Evolutionary conservation across 2,888 invertebrate genomes (phyloP), one percentile per base, ranked within the genome.

Genomic region (Heteropelma amictum): DNA sequence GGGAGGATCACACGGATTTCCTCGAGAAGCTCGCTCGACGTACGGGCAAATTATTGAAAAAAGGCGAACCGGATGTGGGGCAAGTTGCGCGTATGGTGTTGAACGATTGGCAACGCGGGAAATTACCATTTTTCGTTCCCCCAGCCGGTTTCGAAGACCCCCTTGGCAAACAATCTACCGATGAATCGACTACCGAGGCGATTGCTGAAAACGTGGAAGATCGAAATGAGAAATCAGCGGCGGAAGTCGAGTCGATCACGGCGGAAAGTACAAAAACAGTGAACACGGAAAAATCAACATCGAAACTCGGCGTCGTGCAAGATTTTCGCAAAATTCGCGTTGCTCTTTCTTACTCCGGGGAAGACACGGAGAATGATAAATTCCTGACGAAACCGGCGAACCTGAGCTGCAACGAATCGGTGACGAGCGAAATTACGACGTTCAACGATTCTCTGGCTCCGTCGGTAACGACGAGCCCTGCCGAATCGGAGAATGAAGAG

Each of bases 61-160:
- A 97, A 82, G 99, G 98, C n/a, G 98, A 99, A 87, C 97, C 99
- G 7, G 98, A 99, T 90, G 90, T 98, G 17, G 90, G 92, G 54
- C 95, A 95, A 73, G 95, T 95, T 0, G 95, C 99, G 0, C 95
- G 95, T 88, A 98, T 98, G 96, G 93, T 99, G 7, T 92, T 99
- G 1, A 99, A 99, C 90, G 99, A 99, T 89, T 99, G 98, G 96
- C 99, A 99, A 90, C 92, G 99, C 84, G 99, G 99, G 3, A 98
- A 97, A 89, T 90, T 99, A 63, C 98, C 99, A 0, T 99, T 96
- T 89, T 99, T 97, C 91, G 94, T 97, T 3, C 92, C 94, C 49
- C 98, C 98, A 12, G 94, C 95, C 80, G 95, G 95, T 1, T 74
- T 65, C 30, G 65, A 73, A 33, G 67, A 61, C 28, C 94, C 95